phyloP scores from a whole-genome alignment of 2,113 vertebrate genomes.

The Lucifuga dentata region DNA sequence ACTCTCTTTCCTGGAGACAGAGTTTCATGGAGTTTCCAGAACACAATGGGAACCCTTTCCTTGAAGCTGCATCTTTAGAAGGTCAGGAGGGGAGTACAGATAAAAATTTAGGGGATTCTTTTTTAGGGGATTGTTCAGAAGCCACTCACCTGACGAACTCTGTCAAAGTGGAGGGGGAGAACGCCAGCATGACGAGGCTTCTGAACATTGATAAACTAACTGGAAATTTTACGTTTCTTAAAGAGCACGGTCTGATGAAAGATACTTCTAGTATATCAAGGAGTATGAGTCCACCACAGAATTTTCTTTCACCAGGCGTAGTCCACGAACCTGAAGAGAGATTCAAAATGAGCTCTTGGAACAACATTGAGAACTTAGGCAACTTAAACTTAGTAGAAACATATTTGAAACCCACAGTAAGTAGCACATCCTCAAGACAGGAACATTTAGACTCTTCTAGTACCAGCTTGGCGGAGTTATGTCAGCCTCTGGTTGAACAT shows the following conservation, averaged over 20 bases:
- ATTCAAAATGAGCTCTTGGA: constrained; percentile 78
- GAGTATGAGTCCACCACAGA: constrained; percentile 60
- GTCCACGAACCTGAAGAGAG: constrained; percentile 72
- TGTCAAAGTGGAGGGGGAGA: constrained; percentile 50
- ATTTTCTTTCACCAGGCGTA: constrained; percentile 67
- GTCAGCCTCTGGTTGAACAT: constrained; percentile 65
- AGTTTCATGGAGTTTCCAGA: constrained; percentile 86
- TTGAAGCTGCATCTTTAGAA: constrained; percentile 49
- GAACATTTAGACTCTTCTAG: constrained; percentile 71
- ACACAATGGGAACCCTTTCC: constrained; percentile 76
- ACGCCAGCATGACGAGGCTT: constrained; percentile 62
- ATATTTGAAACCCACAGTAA: constrained; percentile 67
- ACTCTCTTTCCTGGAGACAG: constrained; percentile 75
- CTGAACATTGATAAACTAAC: constrained; percentile 85
- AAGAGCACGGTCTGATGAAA: constrained; percentile 88
- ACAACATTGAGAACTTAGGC: constrained; percentile 73
- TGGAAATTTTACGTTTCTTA: constrained; percentile 92
- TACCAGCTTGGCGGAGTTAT: constrained; percentile 42
- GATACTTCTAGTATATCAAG: constrained; percentile 72
- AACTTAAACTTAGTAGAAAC: constrained; percentile 72
- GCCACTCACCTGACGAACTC: constrained; percentile 59
- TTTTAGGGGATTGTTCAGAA: constrained; percentile 79
- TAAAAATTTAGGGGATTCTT: constrained; percentile 59
- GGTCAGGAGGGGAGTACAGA: constrained; percentile 32
- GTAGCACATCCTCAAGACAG: constrained; percentile 60